Base-by-base conservation (phyloP, 2,113 vertebrate genomes). In the Pycnonotus jocosus region DNA sequence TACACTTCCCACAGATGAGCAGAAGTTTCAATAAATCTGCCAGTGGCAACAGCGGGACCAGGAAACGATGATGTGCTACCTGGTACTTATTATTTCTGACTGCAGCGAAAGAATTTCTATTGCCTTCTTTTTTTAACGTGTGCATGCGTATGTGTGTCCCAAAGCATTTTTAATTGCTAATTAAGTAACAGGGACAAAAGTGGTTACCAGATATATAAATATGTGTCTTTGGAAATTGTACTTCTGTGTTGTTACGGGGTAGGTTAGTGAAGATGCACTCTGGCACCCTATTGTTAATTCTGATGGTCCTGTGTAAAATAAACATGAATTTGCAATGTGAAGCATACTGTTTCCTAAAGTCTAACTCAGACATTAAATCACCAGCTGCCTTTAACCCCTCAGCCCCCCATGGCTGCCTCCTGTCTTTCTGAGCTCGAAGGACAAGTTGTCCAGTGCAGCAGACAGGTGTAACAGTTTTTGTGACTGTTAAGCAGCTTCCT, bases 1-100 rank as follows among this genome's bases (percentile, higher is more conserved):
- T 99, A 57, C 98, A 98, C 93, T 99, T 99, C 74, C 99, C 99
- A 23, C 99, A 99, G 40, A 98, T 99, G 98, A 99, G 98, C 98
- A 98, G 96, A 94, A 98, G 98, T 92, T 97, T 99, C 89, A 98
- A 40, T 95, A 98, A 97, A 51, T 48, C 98, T 10, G 84, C 96
- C 13, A 93, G 93, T 21, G 97, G 98, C 17, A 97, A 68, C 50
- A 96, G 97, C 1, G 88, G 97, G 62, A 97, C 98, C 48, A 98
- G 98, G 62, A 99, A 98, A 89, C 98, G 98, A 69, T 99, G 98
- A 98, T 95, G 10, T 69, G 48, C 40, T 50, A 8, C 37, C 2
- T 66, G 62, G 8, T 18, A 28, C 86, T 74, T 71, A 51, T 11
- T 89, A 6, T 62, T 96, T 79, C 50, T 95, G 44, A 76, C 73